Evolutionary conservation across 2,888 invertebrate genomes (phyloP), one percentile per base, ranked within the genome.

Genomic region (Netelia virgata): DNA sequence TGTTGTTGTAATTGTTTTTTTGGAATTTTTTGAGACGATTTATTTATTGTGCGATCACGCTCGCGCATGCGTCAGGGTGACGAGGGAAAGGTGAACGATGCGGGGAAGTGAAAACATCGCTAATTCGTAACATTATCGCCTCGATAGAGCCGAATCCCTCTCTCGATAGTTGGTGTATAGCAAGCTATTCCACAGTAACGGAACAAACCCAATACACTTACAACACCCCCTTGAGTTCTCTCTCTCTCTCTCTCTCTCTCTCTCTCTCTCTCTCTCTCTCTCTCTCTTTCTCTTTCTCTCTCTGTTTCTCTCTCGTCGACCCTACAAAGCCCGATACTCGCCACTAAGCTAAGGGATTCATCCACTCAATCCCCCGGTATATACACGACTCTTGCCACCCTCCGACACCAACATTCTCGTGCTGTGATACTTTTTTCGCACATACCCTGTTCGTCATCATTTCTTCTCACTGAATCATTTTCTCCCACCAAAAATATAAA

Each of bases 61-160:
- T 70, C 18, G n/a, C 41, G 28, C 64, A 68, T 63, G 74, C 23
- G 11, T 64, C n/a, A n/a, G 36, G 11, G n/a, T 41, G 64, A 68
- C 23, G 81, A 20, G 76, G 66, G 18, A 77, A 77, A 77, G 75
- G 3, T 41, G 59, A 66, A 76, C 57, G 84, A 84, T 83, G 82
- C 84, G 87, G 72, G 85, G 88, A 89, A 91, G 90, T 91, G 90
- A 90, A 92, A 91, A 92, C 92, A 91, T 91, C 90, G 90, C 91
- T 93, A 92, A 92, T 93, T 93, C 91, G 92, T 89, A 91, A 91
- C 91, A 93, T 92, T 92, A 92, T 92, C 91, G 90, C 92, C 92
- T 91, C 90, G 90, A 92, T 91, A 90, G 91, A 91, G 87, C 87
- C 87, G 90, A 91, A 91, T 87, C 88, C 88, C 89, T 88, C 90